These are phyloP conservation scores for Hydropotes inermis DNA, from an alignment of 2,113 vertebrate genomes.

Conservation along the genomic window DNA sequence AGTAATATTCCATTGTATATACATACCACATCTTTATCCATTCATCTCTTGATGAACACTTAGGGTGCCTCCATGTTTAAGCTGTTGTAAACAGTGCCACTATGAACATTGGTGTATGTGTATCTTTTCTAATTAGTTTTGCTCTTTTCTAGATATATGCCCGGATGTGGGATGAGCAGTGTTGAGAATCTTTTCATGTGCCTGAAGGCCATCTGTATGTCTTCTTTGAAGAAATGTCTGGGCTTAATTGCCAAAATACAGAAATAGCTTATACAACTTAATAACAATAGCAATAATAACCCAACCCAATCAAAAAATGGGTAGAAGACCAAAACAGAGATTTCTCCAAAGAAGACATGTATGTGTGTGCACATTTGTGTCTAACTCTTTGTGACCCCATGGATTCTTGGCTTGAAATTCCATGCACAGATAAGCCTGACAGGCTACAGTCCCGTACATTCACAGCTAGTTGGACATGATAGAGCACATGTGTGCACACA, in stretches of 20 bases:
- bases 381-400: neutral
- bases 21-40: neutral
- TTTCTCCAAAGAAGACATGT: neutral
- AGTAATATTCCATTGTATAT: too few relatives aligned
- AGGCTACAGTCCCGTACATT: too few relatives aligned
- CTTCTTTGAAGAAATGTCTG: neutral
- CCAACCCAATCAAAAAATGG: neutral
- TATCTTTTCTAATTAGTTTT: neutral
- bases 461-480: too few relatives aligned
- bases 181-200: neutral
- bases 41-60: neutral
- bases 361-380: neutral
- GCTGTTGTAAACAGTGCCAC: neutral
- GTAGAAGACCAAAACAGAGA: neutral
- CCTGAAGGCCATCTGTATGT: neutral
- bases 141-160: neutral
- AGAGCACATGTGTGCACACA: too few relatives aligned
- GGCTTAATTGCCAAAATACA: neutral
- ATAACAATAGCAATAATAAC: neutral
- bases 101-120: neutral
- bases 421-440: neutral
- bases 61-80: neutral
- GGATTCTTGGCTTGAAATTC: neutral
- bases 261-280: neutral
- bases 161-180: neutral